Conservation (phyloP, 2,113 vertebrate genomes). For the Scomber japonicus region DNA sequence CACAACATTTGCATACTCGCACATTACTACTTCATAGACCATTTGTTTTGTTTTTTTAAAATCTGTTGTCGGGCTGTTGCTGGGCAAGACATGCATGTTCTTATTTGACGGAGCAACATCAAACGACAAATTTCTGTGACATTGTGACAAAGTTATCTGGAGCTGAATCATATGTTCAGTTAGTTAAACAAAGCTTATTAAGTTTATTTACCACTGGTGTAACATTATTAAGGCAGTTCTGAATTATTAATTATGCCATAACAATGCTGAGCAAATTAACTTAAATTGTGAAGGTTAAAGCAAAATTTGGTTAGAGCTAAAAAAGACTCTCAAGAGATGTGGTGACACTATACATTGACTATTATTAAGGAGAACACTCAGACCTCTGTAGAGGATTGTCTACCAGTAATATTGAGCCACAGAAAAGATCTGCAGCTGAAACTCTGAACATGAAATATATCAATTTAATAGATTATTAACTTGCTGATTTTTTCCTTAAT, state of each 20-base stretch:
- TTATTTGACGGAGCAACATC: background rate
- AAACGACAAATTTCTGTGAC: background rate
- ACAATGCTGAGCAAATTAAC: conserved; percentile 13
- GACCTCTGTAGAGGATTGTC: conserved; percentile 1
- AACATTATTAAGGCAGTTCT: background rate
- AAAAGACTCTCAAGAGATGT: conserved; percentile 16
- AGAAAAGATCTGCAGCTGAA: conserved; percentile 22
- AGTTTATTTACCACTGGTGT: conserved; percentile 30
- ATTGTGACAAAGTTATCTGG: background rate
- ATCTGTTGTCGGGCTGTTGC: background rate
- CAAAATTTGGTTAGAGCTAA: conserved; percentile 19
- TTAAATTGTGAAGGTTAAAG: conserved; percentile 14
- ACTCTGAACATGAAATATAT: conserved; percentile 27
- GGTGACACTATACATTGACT: conserved; percentile 2
- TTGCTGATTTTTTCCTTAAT: conserved; percentile 15
- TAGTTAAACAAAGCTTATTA: conserved; percentile 36
- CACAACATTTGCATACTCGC: background rate
- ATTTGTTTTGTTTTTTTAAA: background rate
- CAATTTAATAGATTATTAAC: conserved; percentile 41
- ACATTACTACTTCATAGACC: background rate
- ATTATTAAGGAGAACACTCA: conserved; percentile 23
- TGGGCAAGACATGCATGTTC: background rate
- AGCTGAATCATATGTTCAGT: conserved; percentile 7
- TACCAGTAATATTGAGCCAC: background rate
- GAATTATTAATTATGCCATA: conserved; percentile 1